These are phyloP conservation scores for Tetramorium simillimum DNA, from an alignment of 1,140 invertebrate genomes.

Conservation along the genomic window DNA sequence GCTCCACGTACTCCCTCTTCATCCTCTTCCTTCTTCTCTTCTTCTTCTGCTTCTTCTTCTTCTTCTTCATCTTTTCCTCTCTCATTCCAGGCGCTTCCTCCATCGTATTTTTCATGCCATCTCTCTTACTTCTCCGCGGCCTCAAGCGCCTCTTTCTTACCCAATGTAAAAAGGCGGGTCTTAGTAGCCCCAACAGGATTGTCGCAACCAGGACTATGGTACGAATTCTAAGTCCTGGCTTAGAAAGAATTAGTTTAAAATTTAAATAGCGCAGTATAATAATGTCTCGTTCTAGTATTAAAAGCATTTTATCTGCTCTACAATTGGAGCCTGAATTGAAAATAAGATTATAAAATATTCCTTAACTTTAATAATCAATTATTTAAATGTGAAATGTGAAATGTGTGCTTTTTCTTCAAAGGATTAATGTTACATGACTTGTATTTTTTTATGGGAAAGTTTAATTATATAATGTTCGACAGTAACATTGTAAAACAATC, in stretches of 20 bases:
- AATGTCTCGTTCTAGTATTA: not conserved
- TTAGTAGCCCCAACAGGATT: slow-evolving; percentile 66
- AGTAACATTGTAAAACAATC: not conserved
- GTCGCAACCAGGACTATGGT: slow-evolving; percentile 56
- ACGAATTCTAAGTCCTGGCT: not conserved
- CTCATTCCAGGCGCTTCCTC: slow-evolving; percentile 46
- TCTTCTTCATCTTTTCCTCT: slow-evolving; percentile 46
- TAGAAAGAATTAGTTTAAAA: slow-evolving; percentile 12
- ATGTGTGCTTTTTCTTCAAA: not conserved
- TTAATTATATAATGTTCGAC: too few relatives aligned
- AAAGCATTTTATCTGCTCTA: not conserved
- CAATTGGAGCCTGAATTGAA: not conserved
- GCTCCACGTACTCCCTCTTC: slow-evolving; percentile 45
- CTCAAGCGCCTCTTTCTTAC: slow-evolving; percentile 72
- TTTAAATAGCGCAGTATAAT: not conserved
- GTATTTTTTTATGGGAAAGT: too few relatives aligned
- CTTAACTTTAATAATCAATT: not conserved
- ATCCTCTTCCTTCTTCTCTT: slow-evolving; percentile 42
- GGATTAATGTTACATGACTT: not conserved
- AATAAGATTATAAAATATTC: not conserved
- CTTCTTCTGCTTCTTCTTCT: slow-evolving; percentile 47
- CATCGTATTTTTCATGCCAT: slow-evolving; percentile 61
- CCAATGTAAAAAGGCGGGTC: slow-evolving; percentile 79
- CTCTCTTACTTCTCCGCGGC: slow-evolving; percentile 57
- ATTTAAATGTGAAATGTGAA: not conserved